A percentile compares a stretch with the other conserved stretches of the same genome.
phyloP scores from a whole-genome alignment of 2,888 invertebrate species.

The Rhimphoctona megacephalus region DNA sequence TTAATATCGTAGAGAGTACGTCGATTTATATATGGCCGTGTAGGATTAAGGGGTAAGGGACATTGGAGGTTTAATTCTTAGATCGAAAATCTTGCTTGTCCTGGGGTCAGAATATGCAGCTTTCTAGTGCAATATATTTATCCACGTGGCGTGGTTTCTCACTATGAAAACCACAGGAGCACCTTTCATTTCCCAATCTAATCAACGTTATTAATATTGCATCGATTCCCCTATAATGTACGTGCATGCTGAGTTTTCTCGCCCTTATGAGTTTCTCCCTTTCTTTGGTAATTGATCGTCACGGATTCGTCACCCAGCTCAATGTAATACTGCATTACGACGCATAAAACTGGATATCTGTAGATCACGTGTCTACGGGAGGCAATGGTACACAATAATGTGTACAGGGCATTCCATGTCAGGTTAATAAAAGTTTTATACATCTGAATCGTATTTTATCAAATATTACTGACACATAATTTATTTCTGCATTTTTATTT shows the following conservation, averaged over 20 bases:
- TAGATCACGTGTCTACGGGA: constrained; percentile 47
- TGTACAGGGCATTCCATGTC: constrained; percentile 11
- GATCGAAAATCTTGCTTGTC: constrained; percentile 62
- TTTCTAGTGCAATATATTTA: constrained; percentile 36
- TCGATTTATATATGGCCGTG: constrained; percentile 24
- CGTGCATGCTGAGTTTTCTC: constrained; percentile 47
- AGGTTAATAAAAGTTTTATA: not conserved
- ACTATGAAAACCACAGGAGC: constrained; percentile 56
- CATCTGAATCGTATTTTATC: not conserved
- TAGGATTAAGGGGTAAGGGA: constrained; percentile 25
- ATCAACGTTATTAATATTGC: constrained; percentile 82
- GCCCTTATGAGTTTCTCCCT: constrained; percentile 56
- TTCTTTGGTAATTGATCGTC: constrained; percentile 78
- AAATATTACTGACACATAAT: not conserved
- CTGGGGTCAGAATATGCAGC: constrained; percentile 51
- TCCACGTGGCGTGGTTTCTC: constrained; percentile 36
- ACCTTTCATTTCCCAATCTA: constrained; percentile 71
- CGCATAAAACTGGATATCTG: constrained; percentile 40
- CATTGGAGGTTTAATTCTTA: constrained; percentile 49
- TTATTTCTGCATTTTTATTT: not conserved
- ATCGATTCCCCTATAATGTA: constrained; percentile 72
- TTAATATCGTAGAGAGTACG: constrained; percentile 14
- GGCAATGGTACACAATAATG: constrained; percentile 25
- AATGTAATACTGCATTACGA: constrained; percentile 21
- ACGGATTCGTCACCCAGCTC: constrained; percentile 76